Evolutionary conservation across 1,140 invertebrate species (phyloP), one percentile per base, ranked within the genome.

Genomic region (Drosophila biarmipes): DNA sequence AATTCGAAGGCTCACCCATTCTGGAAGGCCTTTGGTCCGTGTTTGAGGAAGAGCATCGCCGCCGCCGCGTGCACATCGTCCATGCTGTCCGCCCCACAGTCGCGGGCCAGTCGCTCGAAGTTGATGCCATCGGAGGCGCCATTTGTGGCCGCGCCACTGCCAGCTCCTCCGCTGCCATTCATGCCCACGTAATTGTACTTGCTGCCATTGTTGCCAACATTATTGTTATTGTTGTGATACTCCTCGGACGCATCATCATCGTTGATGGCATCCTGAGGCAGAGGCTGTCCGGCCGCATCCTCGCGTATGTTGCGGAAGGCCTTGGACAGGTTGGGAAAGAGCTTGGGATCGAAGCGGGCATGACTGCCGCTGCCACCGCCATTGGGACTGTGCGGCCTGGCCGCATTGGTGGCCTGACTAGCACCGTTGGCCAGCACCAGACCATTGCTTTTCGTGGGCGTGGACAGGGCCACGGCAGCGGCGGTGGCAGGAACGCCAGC

Each of bases 51-150:
- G 42, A 97, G 93, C 94, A 97, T 96, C 0, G 96, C 96, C 10
- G 96, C 95, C 4, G 96, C 96, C 8, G 96, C 96, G 92, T 97
- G 96, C 2, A 96, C 96, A 86, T 96, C 96, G 58, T 95, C 95
- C 40, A 95, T 93, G 38, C 94, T 93, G 43, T 95, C 94, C 4
- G 91, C 84, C 15, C 91, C 91, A 19, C 87, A 87, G 38, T 92
- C 91, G 27, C 91, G 74, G 4, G 85, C 90, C 73, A 92, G 53
- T 10, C 79, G 73, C 53, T 91, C 90, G 38, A 82, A 91, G n/a
- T 78, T 91, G 29, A 79, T 84, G 54, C 62, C 69, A 54, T 80
- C 78, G 4, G 52, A 29, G 2, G 61, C 58, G 21, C 43, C 31
- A 12, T 35, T 29, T 6, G 29, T 11, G 15, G 14, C 7, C 19